Evolutionary conservation across 2,797 vertebrate species (phyloP), one percentile per base, ranked within the genome.

Genomic region (Channallabes apus): DNA sequence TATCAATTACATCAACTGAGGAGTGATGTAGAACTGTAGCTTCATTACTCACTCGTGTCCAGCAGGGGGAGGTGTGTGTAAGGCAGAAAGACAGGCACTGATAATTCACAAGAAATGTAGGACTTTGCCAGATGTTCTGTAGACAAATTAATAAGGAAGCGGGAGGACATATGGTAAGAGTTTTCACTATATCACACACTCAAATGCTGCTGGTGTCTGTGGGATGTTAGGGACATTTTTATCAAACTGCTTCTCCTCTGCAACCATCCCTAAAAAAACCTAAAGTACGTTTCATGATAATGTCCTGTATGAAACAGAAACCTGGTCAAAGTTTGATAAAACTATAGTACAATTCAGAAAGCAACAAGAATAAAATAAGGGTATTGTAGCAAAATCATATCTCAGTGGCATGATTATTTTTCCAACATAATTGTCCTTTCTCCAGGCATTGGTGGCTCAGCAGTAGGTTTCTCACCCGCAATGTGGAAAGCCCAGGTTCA

Each of bases 1-100:
- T 64, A 65, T 14, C 62, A 65, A 27, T 27, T 29, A 29, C 3
- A 29, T 18, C 17, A 15, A 11, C 20, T 41, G 68, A 64, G 9
- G 61, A 15, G 14, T 29, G 7, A 29, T 15, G 71, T 51, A 15
- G 18, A 72, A 41, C 32, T 61, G 27, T n/a, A 65, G 14, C 69
- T 1, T 7, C 6, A 32, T 14, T 78, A 64, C 41, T 73, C 14
- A 97, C 97, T 96, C 96, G 88, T 96, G 95, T 83, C 90, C 38
- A 2, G 90, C 88, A 12, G 75, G 14, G 29, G 93, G 84, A 91
- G 67, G n/a, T 65, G 87, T n/a, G 88, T 64, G 90, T 95, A 87
- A 46, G 8, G n/a, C 11, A 17, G 24, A 24, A n/a, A 24, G 22
- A 24, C 0, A 72, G 35, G 1, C 1, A 6, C 6, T 68, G 15